A percentile compares a stretch with the other conserved stretches of the same genome.
phyloP scores from a whole-genome alignment of 2,113 vertebrate species.

The Nycticebus coucang region DNA sequence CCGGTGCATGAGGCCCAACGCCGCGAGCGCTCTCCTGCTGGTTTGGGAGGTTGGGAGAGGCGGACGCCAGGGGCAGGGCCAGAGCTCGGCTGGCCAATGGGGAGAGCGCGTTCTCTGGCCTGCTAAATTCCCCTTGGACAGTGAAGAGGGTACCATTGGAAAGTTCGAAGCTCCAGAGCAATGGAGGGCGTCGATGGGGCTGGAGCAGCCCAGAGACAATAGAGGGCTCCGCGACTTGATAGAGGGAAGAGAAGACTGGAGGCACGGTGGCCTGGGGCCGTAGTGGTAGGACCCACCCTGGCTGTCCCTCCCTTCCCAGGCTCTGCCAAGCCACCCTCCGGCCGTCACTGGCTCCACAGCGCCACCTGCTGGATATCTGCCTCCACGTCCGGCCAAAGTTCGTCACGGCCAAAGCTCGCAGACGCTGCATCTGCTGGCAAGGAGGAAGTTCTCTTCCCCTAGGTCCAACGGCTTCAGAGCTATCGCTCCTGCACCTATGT shows the following conservation, averaged over 20 bases:
- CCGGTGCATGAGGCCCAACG: fast-evolving
- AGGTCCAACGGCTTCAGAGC: neutral
- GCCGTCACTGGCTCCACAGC: neutral
- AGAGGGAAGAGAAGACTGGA: neutral
- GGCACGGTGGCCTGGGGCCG: neutral
- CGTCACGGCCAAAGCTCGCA: fast-evolving
- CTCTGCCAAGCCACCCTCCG: neutral
- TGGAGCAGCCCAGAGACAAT: neutral
- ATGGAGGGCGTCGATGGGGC: neutral
- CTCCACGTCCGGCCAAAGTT: neutral
- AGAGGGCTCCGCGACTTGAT: neutral
- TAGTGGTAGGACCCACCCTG: slow-evolving; percentile 7
- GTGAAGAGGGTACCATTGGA: neutral
- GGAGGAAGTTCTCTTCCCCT: neutral
- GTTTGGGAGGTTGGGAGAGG: neutral
- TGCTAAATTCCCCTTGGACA: neutral
- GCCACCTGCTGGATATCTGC: slow-evolving; percentile 51
- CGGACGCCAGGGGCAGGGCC: neutral
- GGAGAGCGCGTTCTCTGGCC: neutral
- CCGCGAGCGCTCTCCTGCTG: slow-evolving; percentile 1
- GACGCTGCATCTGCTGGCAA: neutral
- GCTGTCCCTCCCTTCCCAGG: neutral
- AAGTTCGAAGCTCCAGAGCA: neutral
- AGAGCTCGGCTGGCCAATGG: slow-evolving; percentile 39
- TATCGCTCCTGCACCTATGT: neutral